Evolutionary conservation across 2,888 invertebrate species (phyloP).

Genomic region (Polydrusus pterygomalis): DNA sequence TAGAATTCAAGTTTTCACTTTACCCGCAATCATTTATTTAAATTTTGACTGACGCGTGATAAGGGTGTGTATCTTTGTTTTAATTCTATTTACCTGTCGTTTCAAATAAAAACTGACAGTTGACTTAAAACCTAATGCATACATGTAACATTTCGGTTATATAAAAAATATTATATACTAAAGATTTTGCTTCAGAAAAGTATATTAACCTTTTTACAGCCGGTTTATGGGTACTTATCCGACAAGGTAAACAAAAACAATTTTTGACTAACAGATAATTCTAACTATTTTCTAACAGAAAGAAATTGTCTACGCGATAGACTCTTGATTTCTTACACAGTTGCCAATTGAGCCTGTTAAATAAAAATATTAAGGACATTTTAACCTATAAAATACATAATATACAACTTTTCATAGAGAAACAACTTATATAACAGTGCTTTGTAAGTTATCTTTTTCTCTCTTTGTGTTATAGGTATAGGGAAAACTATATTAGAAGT

Average conservation of each 20-base stretch:
- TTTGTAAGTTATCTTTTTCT: neutral
- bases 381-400: neutral
- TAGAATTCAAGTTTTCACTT: constrained; percentile 20
- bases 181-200: no score
- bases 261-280: no score
- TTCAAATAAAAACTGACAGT: neutral
- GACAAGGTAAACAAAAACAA: no score
- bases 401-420: neutral
- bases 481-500: no score
- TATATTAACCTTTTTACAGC: no score
- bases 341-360: no score
- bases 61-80: constrained; percentile 25
- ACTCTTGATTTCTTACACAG: no score
- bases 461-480: neutral
- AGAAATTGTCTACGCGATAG: no score
- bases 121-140: neutral
- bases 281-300: no score
- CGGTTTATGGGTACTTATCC: no score
- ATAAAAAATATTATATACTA: constrained; percentile 2
- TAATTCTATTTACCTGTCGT: constrained; percentile 12
- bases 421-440: neutral
- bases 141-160: neutral
- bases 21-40: constrained; percentile 21
- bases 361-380: no score
- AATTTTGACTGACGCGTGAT: constrained; percentile 21